Percentiles rank a stretch among this genome's conserved stretches.
phyloP scores from a whole-genome alignment of 2,888 invertebrate genomes.

The Mamestra brassicae region DNA sequence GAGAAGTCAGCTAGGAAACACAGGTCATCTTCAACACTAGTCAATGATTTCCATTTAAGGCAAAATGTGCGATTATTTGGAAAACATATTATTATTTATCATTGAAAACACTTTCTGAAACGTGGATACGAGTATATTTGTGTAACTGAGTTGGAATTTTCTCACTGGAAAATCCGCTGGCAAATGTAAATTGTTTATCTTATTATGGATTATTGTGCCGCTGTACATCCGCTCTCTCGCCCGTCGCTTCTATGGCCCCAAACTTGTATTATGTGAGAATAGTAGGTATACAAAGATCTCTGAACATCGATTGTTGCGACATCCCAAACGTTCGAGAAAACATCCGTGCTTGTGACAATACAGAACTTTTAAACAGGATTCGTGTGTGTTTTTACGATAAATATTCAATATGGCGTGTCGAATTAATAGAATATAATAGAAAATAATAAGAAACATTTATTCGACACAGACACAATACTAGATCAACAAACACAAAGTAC shows the following conservation, averaged over 20 bases:
- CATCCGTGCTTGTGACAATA: conserved; percentile 15
- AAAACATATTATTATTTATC: neutral
- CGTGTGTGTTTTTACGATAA: too few species aligned
- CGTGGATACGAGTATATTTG: neutral
- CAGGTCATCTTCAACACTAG: too few species aligned
- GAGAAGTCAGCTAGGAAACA: too few species aligned
- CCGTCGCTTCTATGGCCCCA: conserved; percentile 18
- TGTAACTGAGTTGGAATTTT: neutral
- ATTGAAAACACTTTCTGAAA: neutral
- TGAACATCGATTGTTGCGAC: conserved; percentile 46
- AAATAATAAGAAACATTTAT: too few species aligned
- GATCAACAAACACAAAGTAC: too few species aligned
- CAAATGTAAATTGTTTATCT: conserved; percentile 3
- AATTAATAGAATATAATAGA: too few species aligned
- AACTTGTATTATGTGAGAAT: conserved; percentile 40
- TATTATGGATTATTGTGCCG: neutral
- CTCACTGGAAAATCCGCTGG: neutral
- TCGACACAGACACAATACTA: too few species aligned
- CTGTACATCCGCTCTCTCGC: neutral
- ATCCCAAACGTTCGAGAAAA: conserved; percentile 29
- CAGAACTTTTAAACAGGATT: too few species aligned
- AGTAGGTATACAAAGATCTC: conserved; percentile 26
- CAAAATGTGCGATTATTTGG: neutral
- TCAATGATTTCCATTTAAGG: too few species aligned
- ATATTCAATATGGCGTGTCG: too few species aligned